Evolutionary conservation across 2,888 invertebrate species (phyloP).

Genomic region (Plusia festucae): DNA sequence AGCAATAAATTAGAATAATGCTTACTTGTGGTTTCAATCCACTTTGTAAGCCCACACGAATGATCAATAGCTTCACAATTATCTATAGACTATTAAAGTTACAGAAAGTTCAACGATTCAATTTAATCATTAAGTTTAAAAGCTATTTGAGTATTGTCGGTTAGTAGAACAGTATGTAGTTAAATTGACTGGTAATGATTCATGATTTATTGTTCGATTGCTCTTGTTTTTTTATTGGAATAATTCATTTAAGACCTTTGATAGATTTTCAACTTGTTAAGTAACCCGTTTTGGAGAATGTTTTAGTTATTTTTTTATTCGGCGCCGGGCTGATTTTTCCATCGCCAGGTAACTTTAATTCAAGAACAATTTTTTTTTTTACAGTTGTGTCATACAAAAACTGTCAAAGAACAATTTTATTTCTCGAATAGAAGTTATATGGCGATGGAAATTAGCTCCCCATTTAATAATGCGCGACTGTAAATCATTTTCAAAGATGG

Average conservation of each 20-base stretch:
- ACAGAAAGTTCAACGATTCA: constrained; percentile 47
- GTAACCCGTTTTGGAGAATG: too few relatives aligned
- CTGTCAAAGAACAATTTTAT: too few relatives aligned
- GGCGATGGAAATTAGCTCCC: too few relatives aligned
- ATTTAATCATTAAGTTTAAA: constrained; percentile 43
- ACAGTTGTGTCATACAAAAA: too few relatives aligned
- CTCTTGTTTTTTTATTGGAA: constrained; percentile 14
- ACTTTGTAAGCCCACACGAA: not conserved
- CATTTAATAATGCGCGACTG: too few relatives aligned
- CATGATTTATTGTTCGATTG: not conserved
- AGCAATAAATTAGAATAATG: not conserved
- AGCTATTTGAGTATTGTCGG: constrained; percentile 36
- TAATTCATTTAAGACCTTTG: not conserved
- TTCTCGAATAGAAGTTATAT: too few relatives aligned
- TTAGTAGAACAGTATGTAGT: constrained; percentile 35
- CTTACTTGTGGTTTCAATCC: not conserved
- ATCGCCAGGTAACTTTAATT: too few relatives aligned
- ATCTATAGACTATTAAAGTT: constrained; percentile 17
- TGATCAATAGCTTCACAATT: not conserved
- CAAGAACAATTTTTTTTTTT: too few relatives aligned
- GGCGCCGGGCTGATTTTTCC: too few relatives aligned
- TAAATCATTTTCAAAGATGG: too few relatives aligned
- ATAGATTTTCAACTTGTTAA: not conserved
- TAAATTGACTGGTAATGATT: constrained; percentile 5
- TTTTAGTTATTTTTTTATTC: too few relatives aligned